Evolutionary conservation across 2,113 vertebrate species (phyloP), one percentile per base, ranked within the genome.

Genomic region (Lates calcarifer): DNA sequence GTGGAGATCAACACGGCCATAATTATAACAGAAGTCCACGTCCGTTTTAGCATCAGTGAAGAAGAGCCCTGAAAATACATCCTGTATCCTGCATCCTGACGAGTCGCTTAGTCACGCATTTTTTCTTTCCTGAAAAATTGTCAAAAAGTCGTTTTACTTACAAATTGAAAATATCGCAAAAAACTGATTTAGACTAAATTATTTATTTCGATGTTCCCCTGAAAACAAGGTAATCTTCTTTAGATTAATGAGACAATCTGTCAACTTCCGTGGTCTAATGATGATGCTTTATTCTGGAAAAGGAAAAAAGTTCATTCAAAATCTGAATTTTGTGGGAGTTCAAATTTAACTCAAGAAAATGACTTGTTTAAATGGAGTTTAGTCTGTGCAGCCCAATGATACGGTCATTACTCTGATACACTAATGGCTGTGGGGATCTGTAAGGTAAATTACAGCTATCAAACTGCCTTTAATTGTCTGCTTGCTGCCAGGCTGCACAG

Each of bases 11-110:
- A 57, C 82, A 53, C 33, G 14, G 67, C 74, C 71, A 72, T 89
- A 90, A 87, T 92, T 91, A 90, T 29, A 81, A 78, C 74, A 49
- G 75, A 82, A 87, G 81, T 74, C 61, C 24, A 15, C 41, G 79
- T 91, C 68, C 45, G 33, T 87, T 85, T 90, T 73, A 79, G 77
- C 67, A 73, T 81, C 87, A 77, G n/a, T 37, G 56, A 81, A 35
- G 70, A 90, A 51, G 67, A 66, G 18, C 13, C 24, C 47, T 8
- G 58, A 3, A 45, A 37, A 73, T 39, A 51, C 13, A 60, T 3
- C 17, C 0, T 26, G 70, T 17, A 29, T 13, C 60, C 58, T 26
- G n/a, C n/a, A n/a, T n/a, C n/a, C n/a, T 0, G 14, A 37, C 55
- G 43, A 76, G 73, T 6, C 33, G 13, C 24, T 1, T 1, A 29